phyloP scores from a whole-genome alignment of 2,113 vertebrate genomes.

The Hassar affinis region DNA sequence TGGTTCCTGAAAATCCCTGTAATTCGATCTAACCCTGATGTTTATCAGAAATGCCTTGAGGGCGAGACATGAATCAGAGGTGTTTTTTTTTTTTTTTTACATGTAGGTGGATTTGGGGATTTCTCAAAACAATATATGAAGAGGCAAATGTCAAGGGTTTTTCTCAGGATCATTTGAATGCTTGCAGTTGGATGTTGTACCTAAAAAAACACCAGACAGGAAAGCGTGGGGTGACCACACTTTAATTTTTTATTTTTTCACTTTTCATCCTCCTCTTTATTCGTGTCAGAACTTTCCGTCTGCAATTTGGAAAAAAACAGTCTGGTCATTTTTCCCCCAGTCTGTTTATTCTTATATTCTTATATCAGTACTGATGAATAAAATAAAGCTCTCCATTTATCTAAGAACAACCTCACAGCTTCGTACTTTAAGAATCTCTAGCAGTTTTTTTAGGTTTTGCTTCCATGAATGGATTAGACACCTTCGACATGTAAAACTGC shows the following conservation, averaged over 20 bases:
- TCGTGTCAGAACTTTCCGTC: conserved; percentile 32
- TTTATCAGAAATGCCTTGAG: conserved; percentile 9
- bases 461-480: neutral
- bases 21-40: conserved; percentile 11
- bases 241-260: neutral
- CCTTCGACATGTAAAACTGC: neutral
- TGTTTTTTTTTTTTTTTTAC: conserved; percentile 4
- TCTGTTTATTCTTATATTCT: neutral
- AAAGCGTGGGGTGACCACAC: conserved; percentile 14
- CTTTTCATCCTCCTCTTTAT: neutral
- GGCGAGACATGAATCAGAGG: neutral
- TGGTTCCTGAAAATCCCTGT: conserved; percentile 19
- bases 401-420: neutral
- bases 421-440: neutral
- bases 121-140: conserved; percentile 29
- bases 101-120: conserved; percentile 49
- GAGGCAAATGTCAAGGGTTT: conserved; percentile 48
- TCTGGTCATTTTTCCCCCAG: neutral
- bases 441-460: neutral
- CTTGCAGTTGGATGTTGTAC: neutral
- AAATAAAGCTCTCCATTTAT: neutral
- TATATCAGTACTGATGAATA: no score
- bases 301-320: neutral
- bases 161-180: conserved; percentile 4
- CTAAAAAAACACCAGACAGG: conserved; percentile 19